Percentiles rank a stretch among this genome's conserved stretches.
These are phyloP conservation scores for Triplophysa siluroides DNA, from an alignment of 2,113 vertebrate genomes.

Conservation along the genomic window DNA sequence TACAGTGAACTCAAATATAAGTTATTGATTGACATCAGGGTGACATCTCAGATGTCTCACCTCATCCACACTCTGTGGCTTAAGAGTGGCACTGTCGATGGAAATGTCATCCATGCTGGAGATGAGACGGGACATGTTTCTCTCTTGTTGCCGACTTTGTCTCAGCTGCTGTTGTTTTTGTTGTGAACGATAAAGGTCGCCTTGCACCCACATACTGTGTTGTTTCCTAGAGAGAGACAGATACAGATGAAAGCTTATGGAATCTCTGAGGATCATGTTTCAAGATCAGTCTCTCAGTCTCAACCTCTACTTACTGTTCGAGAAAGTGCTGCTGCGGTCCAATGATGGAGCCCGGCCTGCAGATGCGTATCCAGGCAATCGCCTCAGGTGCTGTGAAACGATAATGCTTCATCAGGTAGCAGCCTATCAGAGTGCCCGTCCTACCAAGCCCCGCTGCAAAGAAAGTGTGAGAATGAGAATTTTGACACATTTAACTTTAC, in stretches of 20 bases:
- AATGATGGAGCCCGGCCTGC: conserved; percentile 90
- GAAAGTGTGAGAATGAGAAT: not conserved
- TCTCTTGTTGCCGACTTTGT: conserved; percentile 52
- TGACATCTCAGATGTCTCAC: conserved; percentile 61
- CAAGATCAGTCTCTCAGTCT: not conserved
- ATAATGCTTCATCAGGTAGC: conserved; percentile 94
- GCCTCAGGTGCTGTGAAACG: conserved; percentile 87
- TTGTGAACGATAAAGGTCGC: conserved; percentile 81
- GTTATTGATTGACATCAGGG: not conserved
- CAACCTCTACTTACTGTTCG: conserved; percentile 81
- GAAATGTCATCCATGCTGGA: conserved; percentile 84
- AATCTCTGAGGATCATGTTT: not conserved
- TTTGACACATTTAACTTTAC: not conserved
- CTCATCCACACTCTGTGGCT: conserved; percentile 78
- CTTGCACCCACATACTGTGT: conserved; percentile 84
- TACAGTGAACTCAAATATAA: too few species aligned
- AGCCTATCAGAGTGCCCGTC: conserved; percentile 90
- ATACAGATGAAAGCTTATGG: not conserved
- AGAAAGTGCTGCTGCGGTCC: conserved; percentile 92
- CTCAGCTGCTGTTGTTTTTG: conserved; percentile 71
- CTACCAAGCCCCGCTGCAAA: conserved; percentile 86
- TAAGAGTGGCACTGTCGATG: conserved; percentile 73
- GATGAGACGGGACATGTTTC: conserved; percentile 76
- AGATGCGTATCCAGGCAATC: conserved; percentile 89
- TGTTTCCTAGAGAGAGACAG: conserved; percentile 78